Evolutionary conservation across 2,888 invertebrate species (phyloP).

Genomic region (Perdita meconis): DNA sequence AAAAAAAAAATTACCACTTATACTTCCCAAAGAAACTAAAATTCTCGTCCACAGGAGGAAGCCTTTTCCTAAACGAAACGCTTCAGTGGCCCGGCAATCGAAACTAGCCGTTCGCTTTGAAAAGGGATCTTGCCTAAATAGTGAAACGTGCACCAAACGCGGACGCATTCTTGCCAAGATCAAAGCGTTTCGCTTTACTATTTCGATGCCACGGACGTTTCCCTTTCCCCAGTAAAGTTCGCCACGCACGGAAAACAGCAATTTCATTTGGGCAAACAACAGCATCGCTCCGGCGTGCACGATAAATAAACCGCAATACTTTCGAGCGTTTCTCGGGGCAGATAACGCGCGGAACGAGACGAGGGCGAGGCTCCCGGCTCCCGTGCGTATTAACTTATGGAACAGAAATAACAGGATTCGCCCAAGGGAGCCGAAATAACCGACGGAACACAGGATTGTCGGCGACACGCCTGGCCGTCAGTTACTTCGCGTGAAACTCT

Average conservation of each 20-base stretch:
- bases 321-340: slow-evolving; percentile 39
- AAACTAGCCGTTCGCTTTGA: not conserved
- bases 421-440: slow-evolving; percentile 75
- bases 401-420: slow-evolving; percentile 77
- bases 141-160: not conserved
- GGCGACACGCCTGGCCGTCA: slow-evolving; percentile 43
- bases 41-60: too few species aligned
- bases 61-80: too few species aligned
- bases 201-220: slow-evolving; percentile 9
- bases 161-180: not conserved
- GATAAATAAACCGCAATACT: slow-evolving; percentile 66
- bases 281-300: slow-evolving; percentile 12
- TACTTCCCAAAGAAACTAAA: too few species aligned
- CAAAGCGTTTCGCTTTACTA: slow-evolving; percentile 12
- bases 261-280: slow-evolving; percentile 43
- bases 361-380: slow-evolving; percentile 49
- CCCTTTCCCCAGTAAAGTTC: slow-evolving; percentile 5
- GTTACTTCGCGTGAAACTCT: slow-evolving; percentile 50
- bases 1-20: too few species aligned
- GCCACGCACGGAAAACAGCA: slow-evolving; percentile 34
- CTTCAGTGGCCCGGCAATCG: too few species aligned
- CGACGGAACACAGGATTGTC: slow-evolving; percentile 69
- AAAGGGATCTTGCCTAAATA: not conserved
- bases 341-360: slow-evolving; percentile 37
- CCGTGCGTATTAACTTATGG: slow-evolving; percentile 74